Conservation (phyloP, 2,797 vertebrate genomes). For the Sylvia borin region DNA sequence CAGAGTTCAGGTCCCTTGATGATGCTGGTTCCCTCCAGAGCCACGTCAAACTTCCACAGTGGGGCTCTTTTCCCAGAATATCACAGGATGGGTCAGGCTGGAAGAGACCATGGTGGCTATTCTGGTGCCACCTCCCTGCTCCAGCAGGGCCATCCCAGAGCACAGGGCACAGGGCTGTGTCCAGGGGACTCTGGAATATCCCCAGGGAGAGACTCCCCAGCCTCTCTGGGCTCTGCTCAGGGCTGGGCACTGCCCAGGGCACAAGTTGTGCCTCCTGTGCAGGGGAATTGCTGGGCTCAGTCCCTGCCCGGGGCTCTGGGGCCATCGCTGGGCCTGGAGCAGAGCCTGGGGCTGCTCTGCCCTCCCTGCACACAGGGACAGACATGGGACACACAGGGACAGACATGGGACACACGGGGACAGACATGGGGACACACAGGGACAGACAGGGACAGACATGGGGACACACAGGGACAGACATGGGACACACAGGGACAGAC, state of each 20-base stretch:
- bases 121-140: not conserved
- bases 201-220: not conserved
- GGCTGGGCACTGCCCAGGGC: not conserved
- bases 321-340: not conserved
- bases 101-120: accelerated
- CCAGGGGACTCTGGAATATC: accelerated
- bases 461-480: not conserved
- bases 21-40: not conserved
- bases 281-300: not conserved
- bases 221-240: not conserved
- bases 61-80: not conserved
- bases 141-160: no score
- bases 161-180: not conserved
- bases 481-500: not conserved
- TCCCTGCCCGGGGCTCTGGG: not conserved
- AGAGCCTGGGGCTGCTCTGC: not conserved
- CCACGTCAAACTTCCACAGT: not conserved
- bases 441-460: no score
- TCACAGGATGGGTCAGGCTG: not conserved
- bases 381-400: no score
- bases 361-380: not conserved
- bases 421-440: no score
- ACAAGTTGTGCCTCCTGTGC: not conserved
- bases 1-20: not conserved
- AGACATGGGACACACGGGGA: no score